phyloP scores from a whole-genome alignment of 2,888 invertebrate species.

The Helobdella robusta region DNA sequence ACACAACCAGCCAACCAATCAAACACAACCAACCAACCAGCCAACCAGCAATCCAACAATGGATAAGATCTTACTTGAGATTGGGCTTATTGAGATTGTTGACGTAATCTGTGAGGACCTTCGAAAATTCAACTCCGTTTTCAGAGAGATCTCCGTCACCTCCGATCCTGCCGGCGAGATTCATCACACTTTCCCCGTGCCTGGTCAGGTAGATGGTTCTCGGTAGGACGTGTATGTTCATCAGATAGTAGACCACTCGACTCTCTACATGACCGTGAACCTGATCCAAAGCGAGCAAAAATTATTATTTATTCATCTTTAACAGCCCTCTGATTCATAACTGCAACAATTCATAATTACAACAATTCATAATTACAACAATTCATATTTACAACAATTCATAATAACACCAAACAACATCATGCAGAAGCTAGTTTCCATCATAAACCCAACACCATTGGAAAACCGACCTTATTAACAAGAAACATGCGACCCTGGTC shows the following conservation, averaged over 20 bases:
- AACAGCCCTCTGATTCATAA: too few relatives aligned
- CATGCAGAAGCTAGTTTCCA: too few relatives aligned
- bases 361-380: too few relatives aligned
- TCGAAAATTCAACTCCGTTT: constrained; percentile 57
- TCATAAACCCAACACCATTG: too few relatives aligned
- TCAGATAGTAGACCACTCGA: constrained; percentile 93
- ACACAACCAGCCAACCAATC: too few relatives aligned
- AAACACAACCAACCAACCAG: too few relatives aligned
- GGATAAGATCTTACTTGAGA: constrained; percentile 13
- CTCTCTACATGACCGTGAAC: constrained; percentile 76
- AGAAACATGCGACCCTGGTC: constrained; percentile 54
- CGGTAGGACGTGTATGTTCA: constrained; percentile 98
- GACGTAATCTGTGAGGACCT: constrained; percentile 18
- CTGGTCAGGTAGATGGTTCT: constrained; percentile 92
- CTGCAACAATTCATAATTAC: too few relatives aligned
- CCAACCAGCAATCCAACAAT: too few relatives aligned
- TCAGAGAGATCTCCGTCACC: constrained; percentile 83
- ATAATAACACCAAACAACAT: too few relatives aligned
- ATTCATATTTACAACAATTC: too few relatives aligned
- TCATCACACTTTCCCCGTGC: constrained; percentile 95
- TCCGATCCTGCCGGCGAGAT: constrained; percentile 83
- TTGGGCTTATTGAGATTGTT: constrained; percentile 20
- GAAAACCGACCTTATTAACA: constrained; percentile 52
- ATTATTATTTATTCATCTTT: too few relatives aligned
- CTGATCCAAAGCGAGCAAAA: background rate